phyloP scores from a whole-genome alignment of 2,888 invertebrate species.

The Euplexia lucipara region DNA sequence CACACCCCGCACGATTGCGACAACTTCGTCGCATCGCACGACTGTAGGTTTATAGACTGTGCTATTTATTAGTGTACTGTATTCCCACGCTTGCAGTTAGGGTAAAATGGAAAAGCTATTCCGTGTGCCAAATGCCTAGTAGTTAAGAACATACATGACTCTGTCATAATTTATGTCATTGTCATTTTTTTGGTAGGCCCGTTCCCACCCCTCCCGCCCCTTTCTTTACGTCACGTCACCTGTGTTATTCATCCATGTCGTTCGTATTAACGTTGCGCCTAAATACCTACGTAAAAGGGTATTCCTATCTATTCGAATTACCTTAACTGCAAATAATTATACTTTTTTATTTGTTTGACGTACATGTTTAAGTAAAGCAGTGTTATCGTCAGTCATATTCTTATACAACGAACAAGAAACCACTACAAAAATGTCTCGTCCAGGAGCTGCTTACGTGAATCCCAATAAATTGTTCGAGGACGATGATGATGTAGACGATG shows the following conservation, averaged over 20 bases:
- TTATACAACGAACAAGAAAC: constrained; percentile 17
- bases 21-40: too few species aligned
- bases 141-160: not conserved
- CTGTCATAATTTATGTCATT: not conserved
- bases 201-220: constrained; percentile 10
- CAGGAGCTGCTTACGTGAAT: constrained; percentile 90
- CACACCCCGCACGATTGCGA: too few species aligned
- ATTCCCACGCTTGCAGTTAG: not conserved
- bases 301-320: constrained; percentile 21
- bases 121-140: constrained; percentile 5
- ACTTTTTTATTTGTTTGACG: constrained; percentile 1
- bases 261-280: constrained; percentile 38
- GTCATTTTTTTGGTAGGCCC: not conserved
- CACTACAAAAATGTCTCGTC: constrained; percentile 50
- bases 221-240: constrained; percentile 33
- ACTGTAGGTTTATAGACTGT: too few species aligned
- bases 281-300: constrained; percentile 39
- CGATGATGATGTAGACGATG: constrained; percentile 95
- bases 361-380: constrained; percentile 12
- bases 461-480: constrained; percentile 93
- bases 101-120: not conserved
- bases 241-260: constrained; percentile 42
- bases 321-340: not conserved
- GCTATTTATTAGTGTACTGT: too few species aligned
- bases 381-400: not conserved